Evolutionary conservation across 2,797 vertebrate genomes (phyloP), one percentile per base, ranked within the genome.

Genomic region (Myotis myotis): DNA sequence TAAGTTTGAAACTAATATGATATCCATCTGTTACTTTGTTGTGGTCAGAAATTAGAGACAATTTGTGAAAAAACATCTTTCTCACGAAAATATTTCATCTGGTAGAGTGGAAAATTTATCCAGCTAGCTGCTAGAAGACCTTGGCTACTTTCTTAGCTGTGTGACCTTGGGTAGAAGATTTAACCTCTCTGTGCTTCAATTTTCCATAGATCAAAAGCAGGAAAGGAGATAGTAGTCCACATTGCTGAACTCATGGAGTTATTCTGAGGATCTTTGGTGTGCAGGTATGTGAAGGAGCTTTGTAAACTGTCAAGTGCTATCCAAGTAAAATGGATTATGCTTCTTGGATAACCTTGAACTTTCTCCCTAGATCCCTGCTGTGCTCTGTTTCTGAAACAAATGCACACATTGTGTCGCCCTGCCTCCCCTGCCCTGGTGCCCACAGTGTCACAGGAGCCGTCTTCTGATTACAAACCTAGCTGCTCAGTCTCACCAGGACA

Each of bases 401-500:
- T 2, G 3, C 13, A 4, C 13, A 22, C 70, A 57, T 94, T 96
- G 93, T 87, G 79, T 87, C 5, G 15, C 20, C 51, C 12, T 2
- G 33, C 38, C 15, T 62, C 19, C 23, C 38, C 36, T 3, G 1
- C 28, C 25, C 25, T 16, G 49, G 12, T n/a, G 41, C 12, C 12
- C 12, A 1, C 16, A 3, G 28, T 22, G 83, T 41, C 44, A 25
- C 3, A 66, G 81, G 71, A 15, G 41, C 62, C 20, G 64, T 88
- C 36, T 57, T 91, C 47, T 66, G 84, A 81, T 97, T 93, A 93
- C 94, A 92, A 81, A 97, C 94, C 90, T 70, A 71, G 85, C 95
- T 91, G 68, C 44, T 25, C 94, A 36, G 28, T 94, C 92, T 96
- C 72, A 13, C 71, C 87, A 78, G 82, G 16, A 87, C 92, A 89